Percentiles rank a stretch among this genome's conserved stretches.
Conservation (phyloP, 37 sponge, comb jelly and placozoan species). For the Cliona cf. orientalis region DNA sequence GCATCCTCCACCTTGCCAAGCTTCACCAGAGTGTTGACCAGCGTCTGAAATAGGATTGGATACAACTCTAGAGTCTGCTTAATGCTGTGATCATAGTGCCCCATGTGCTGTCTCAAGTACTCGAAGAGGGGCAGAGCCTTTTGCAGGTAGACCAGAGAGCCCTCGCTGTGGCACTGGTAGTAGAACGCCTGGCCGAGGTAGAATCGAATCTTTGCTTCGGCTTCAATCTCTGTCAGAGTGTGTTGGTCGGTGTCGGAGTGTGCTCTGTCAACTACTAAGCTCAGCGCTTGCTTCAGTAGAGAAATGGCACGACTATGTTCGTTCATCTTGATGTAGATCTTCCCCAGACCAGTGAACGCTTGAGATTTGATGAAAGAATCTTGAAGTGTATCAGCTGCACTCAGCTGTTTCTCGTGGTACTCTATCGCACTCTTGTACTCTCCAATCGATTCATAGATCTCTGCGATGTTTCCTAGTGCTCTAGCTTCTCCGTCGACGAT, state of each 20-base stretch:
- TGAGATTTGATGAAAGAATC: conserved; percentile 65
- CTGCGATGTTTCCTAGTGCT: conserved; percentile 85
- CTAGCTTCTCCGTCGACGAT: conserved; percentile 72
- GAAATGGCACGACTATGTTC: conserved; percentile 65
- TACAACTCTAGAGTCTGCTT: conserved; percentile 71
- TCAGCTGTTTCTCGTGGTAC: conserved; percentile 76
- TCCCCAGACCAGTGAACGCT: conserved; percentile 84
- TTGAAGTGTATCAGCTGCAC: conserved; percentile 58
- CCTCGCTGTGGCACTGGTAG: conserved; percentile 64
- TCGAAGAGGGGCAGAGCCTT: conserved; percentile 83
- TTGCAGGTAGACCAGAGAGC: conserved; percentile 67
- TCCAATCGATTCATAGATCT: conserved; percentile 78
- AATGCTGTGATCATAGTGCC: conserved; percentile 64
- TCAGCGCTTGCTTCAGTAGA: conserved; percentile 84
- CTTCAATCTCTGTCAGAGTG: conserved; percentile 65
- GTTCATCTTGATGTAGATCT: conserved; percentile 67
- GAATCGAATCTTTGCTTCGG: conserved; percentile 88
- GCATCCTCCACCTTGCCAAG: conserved; percentile 83
- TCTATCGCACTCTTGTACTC: conserved; percentile 78
- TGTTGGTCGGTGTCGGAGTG: conserved; percentile 11
- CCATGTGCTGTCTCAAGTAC: conserved; percentile 58
- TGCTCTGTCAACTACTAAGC: conserved; percentile 43
- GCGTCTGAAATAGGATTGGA: conserved; percentile 75
- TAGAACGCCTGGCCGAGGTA: conserved; percentile 87
- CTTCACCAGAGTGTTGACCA: conserved; percentile 79